Evolutionary conservation across 2,113 vertebrate species (phyloP), one percentile per base, ranked within the genome.

Genomic region (Salvelinus fontinalis): DNA sequence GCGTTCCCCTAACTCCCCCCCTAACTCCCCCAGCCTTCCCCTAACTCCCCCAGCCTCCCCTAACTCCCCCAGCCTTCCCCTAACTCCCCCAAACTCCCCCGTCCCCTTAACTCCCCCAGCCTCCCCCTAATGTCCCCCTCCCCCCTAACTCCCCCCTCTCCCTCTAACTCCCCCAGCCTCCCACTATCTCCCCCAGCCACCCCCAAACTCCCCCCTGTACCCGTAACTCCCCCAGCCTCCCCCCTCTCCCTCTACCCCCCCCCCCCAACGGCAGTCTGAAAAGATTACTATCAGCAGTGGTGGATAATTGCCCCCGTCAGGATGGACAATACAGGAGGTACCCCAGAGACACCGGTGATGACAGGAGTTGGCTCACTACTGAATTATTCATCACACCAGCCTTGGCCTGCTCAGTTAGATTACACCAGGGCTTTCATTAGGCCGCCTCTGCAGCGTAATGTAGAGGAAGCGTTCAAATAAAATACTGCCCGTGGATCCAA

Each of bases 331-430:
- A 86, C 90, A 90, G 90, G 87, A 90, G 89, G 65, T 49, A 26
- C 67, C 60, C 44, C 59, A 79, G 73, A 74, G 74, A 83, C 75
- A 78, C 64, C 44, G 60, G 59, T 70, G 80, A n/a, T 54, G 51
- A 54, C 51, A 54, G 49, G 49, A 83, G 80, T 75, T 39, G 29
- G 83, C 83, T 83, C 74, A 81, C 82, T 26, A 86, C 89, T 96
- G 94, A 95, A 97, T 97, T 94, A 96, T 97, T 95, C 95, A 96
- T 96, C 93, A 86, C 67, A 77, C 76, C 83, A 67, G 77, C 49
- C 49, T 51, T 51, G 83, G 79, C 76, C 90, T 84, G 86, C 87
- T 79, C 93, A 89, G 89, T 92, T 93, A 93, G 93, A 95, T 95
- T 94, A 93, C 93, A 95, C 73, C 87, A 79, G 87, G 72, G 86